phyloP scores from a whole-genome alignment of 1,140 invertebrate species.

The Papilio helenus region DNA sequence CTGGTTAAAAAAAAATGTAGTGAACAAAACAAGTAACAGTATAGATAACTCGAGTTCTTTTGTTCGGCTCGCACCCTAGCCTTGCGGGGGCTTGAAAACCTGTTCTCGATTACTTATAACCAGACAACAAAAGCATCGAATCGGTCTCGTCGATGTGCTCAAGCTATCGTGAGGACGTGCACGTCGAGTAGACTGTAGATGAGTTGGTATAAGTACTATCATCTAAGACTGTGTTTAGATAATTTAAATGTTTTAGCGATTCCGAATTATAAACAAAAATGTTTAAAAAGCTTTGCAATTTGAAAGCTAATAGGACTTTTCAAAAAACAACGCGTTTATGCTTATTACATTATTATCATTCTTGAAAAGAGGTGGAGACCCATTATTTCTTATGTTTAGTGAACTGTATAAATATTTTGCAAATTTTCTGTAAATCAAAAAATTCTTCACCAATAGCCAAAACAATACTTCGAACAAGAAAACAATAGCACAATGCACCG shows the following conservation, averaged over 20 bases:
- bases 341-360: no score
- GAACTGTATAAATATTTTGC: slow-evolving; percentile 1
- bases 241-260: neutral
- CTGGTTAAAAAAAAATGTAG: slow-evolving; percentile 57
- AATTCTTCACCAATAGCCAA: neutral
- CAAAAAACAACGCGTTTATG: no score
- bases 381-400: neutral
- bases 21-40: slow-evolving; percentile 46
- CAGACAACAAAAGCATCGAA: slow-evolving; percentile 60
- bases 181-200: slow-evolving; percentile 5
- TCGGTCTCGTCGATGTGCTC: slow-evolving; percentile 44
- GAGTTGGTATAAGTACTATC: neutral
- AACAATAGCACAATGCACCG: slow-evolving; percentile 27
- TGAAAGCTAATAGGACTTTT: no score
- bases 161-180: slow-evolving; percentile 9
- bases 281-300: neutral
- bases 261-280: neutral
- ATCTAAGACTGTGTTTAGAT: neutral
- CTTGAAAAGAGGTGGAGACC: no score
- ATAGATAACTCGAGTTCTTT: slow-evolving; percentile 54
- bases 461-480: slow-evolving; percentile 24
- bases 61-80: slow-evolving; percentile 55
- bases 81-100: slow-evolving; percentile 60
- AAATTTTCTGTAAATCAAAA: neutral
- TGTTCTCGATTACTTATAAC: slow-evolving; percentile 61